phyloP scores from a whole-genome alignment of 2,888 invertebrate genomes.

The Thelaira solivaga region DNA sequence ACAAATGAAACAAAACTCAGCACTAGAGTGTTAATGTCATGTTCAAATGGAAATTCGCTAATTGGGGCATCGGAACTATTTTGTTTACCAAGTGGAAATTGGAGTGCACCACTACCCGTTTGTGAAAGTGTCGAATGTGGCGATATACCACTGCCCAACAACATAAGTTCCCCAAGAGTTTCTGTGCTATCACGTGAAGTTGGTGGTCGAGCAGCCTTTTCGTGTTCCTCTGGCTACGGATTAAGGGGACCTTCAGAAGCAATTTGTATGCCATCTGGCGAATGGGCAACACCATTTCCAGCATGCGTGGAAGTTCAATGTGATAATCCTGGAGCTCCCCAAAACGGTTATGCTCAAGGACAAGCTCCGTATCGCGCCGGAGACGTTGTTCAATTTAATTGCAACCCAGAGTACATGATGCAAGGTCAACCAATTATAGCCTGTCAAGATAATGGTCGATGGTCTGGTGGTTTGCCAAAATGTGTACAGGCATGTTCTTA shows the following conservation, averaged over 20 bases:
- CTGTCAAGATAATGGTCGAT: conserved; percentile 91
- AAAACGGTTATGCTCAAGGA: conserved; percentile 88
- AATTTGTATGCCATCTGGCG: conserved; percentile 86
- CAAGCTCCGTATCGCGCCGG: conserved; percentile 88
- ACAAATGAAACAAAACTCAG: conserved; percentile 85
- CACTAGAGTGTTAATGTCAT: conserved; percentile 85
- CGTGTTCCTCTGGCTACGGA: conserved; percentile 87
- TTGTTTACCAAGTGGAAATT: conserved; percentile 91
- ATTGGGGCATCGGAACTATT: conserved; percentile 85
- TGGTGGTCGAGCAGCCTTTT: conserved; percentile 88
- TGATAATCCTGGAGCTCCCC: conserved; percentile 84
- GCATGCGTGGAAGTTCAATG: conserved; percentile 89
- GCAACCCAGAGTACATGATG: conserved; percentile 91
- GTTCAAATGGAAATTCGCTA: conserved; percentile 88
- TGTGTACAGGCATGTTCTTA: conserved; percentile 92
- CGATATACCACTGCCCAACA: conserved; percentile 81
- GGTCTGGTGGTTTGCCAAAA: conserved; percentile 90
- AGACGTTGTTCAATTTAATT: conserved; percentile 91
- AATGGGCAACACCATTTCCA: conserved; percentile 88
- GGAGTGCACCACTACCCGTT: conserved; percentile 89
- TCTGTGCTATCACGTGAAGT: conserved; percentile 87
- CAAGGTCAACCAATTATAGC: conserved; percentile 93
- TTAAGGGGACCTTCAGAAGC: conserved; percentile 86
- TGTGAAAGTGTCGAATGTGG: conserved; percentile 93
- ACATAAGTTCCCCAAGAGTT: conserved; percentile 83